Base-by-base conservation (phyloP, 2,888 invertebrate species). In the Mythimna pallens region DNA sequence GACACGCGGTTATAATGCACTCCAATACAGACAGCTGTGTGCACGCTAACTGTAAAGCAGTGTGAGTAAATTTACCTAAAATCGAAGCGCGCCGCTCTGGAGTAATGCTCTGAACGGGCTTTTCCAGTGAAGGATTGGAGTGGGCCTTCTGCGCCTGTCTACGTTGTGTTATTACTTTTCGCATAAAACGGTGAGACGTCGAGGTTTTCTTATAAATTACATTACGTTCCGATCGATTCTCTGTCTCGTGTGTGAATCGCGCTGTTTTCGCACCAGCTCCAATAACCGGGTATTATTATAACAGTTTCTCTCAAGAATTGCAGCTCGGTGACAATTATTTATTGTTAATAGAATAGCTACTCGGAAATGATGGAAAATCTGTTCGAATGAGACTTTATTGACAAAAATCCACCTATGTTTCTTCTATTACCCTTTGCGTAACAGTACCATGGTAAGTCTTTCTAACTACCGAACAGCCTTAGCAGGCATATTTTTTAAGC, bases 171-270 rank as follows among this genome's bases (percentile, higher is more conserved):
- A 65, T 70, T 91, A 91, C 89, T 88, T 89, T 86, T 86, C 89
- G 75, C 89, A 90, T 92, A 92, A 94, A 93, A 90, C 79, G 76
- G 74, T 83, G 89, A 85, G 89, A 88, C 87, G 88, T 84, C 76
- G 86, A 86, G 90, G 88, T 90, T 93, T 94, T 92, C 91, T 93
- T 93, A 89, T 92, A 93, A 93, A 94, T 94, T 93, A 92, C 89
- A 91, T 93, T 94, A 91, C 87, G 88, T 89, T 88, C 82, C 89
- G 88, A 92, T 92, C 90, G 89, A 90, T 92, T 90, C 87, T 83
- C 83, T 86, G 85, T 85, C 87, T 85, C 85, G 86, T 67, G 66
- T 79, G 64, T 62, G 77, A 80, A 84, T 79, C 71, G 68, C 66
- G 71, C 80, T 84, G 78, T 80, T 79, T 79, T 73, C 70, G 14